Conservation (phyloP, 2,113 vertebrate genomes). For the Protobothrops mucrosquamatus region DNA sequence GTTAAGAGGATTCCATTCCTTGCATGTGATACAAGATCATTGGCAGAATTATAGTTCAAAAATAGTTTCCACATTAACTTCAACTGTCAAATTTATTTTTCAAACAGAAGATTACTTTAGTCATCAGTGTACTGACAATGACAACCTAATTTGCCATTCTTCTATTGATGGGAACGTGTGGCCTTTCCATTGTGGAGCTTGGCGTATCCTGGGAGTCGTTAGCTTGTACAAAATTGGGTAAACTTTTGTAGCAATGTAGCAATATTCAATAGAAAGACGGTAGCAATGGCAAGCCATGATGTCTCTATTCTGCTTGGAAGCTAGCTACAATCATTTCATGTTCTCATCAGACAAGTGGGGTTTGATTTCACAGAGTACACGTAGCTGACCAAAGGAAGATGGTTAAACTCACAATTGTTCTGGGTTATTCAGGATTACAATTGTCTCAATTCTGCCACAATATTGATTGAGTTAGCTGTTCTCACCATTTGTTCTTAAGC, state of each 20-base stretch:
- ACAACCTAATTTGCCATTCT: background rate
- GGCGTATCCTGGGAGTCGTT: background rate
- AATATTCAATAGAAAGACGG: background rate
- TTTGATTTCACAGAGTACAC: background rate
- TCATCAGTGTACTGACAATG: background rate
- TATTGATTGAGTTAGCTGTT: background rate
- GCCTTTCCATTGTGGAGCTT: background rate
- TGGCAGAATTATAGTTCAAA: background rate
- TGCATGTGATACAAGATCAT: background rate
- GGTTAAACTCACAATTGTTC: background rate
- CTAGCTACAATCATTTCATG: background rate
- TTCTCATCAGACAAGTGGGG: background rate
- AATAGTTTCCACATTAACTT: background rate
- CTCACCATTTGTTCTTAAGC: background rate
- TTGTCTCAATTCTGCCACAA: background rate
- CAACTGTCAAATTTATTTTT: background rate
- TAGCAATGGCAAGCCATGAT: background rate
- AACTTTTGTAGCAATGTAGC: background rate
- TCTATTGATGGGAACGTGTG: background rate
- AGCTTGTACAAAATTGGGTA: background rate
- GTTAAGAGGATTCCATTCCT: background rate
- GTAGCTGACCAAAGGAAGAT: background rate
- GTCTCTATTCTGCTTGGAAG: background rate
- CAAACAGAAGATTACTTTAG: background rate
- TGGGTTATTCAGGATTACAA: background rate